Percentiles rank a stretch among this genome's conserved stretches.
Evolutionary conservation across 2,797 vertebrate species (phyloP).

Genomic region (Percopsis omiscomaycus): DNA sequence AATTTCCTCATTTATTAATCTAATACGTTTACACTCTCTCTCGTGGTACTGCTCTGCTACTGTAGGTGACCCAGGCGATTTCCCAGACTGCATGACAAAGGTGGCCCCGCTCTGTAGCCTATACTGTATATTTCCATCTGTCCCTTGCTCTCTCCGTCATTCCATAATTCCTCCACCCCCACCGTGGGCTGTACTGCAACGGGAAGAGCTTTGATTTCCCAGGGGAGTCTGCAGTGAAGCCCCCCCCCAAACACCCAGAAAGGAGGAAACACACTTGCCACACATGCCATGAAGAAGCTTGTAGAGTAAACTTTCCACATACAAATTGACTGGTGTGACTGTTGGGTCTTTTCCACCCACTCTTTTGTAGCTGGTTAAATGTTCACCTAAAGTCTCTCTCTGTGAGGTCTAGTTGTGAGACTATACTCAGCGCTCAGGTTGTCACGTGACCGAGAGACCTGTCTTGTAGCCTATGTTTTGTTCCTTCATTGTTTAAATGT

Average conservation of each 20-base stretch:
- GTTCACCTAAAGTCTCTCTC: too few species aligned
- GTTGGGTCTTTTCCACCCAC: too few species aligned
- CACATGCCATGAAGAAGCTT: conserved; percentile 20
- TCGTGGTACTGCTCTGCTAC: background rate
- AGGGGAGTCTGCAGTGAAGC: conserved; percentile 61
- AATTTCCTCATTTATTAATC: too few species aligned
- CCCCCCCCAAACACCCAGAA: conserved; percentile 38
- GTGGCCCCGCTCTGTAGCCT: conserved; percentile 34
- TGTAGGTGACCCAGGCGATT: conserved; percentile 44
- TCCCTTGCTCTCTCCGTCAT: conserved; percentile 23
- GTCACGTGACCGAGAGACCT: too few species aligned
- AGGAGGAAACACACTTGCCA: conserved; percentile 56
- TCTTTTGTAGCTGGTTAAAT: too few species aligned
- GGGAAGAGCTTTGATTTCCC: conserved; percentile 72
- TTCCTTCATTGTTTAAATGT: too few species aligned
- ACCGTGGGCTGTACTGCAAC: conserved; percentile 46
- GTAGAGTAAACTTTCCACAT: background rate
- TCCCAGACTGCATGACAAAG: conserved; percentile 53
- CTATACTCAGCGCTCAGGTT: too few species aligned
- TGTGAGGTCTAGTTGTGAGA: too few species aligned
- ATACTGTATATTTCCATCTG: conserved; percentile 9
- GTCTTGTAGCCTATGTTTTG: too few species aligned
- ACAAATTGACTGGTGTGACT: too few species aligned
- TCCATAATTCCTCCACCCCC: conserved; percentile 50
- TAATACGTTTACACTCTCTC: too few species aligned